phyloP scores from a whole-genome alignment of 2,113 vertebrate species.

The Tachysurus fulvidraco region DNA sequence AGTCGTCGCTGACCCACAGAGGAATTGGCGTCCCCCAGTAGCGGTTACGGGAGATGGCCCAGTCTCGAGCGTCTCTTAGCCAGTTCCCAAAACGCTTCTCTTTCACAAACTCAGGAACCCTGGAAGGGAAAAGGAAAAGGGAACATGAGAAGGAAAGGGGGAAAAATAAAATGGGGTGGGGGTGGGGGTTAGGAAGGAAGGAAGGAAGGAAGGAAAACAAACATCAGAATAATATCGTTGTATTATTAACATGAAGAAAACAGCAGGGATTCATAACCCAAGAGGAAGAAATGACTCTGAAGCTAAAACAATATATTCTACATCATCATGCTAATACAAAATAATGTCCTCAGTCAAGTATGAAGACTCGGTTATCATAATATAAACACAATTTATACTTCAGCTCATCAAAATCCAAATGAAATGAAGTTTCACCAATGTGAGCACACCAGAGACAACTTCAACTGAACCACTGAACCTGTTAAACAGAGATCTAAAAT shows the following conservation, averaged over 20 bases:
- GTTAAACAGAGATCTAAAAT: too few relatives aligned
- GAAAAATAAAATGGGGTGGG: too few relatives aligned
- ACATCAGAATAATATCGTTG: not conserved
- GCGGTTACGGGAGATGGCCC: conserved; percentile 94
- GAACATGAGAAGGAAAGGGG: too few relatives aligned
- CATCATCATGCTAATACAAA: not conserved
- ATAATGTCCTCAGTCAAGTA: too few relatives aligned
- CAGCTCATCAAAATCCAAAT: too few relatives aligned
- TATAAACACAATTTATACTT: too few relatives aligned
- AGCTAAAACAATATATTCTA: not conserved
- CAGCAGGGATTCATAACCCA: not conserved
- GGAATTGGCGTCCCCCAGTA: conserved; percentile 99
- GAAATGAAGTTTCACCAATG: too few relatives aligned
- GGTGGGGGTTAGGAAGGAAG: too few relatives aligned
- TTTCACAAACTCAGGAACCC: conserved; percentile 94
- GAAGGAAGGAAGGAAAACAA: not conserved
- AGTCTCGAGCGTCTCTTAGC: conserved; percentile 92
- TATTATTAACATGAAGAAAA: not conserved
- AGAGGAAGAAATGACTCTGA: not conserved
- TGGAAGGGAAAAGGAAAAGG: conserved; percentile 54
- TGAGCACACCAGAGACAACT: too few relatives aligned
- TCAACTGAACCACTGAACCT: too few relatives aligned
- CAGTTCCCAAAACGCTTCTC: conserved; percentile 98
- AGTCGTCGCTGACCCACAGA: conserved; percentile 93
- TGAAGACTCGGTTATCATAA: too few relatives aligned